Conservation (phyloP, 2,113 vertebrate genomes). For the Sebastes schlegelii region DNA sequence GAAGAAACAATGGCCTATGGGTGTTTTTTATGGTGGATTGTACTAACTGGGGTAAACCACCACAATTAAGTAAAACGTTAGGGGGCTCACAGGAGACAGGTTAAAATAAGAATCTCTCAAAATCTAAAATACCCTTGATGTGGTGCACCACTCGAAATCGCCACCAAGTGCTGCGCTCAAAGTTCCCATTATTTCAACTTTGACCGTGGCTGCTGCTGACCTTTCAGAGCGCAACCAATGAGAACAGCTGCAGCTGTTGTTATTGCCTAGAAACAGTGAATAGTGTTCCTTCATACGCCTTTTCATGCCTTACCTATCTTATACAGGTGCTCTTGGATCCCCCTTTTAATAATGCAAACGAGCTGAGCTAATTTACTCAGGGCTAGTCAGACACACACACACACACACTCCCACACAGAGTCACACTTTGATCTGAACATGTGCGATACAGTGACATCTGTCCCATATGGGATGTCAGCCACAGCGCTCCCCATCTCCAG, state of each 20-base stretch:
- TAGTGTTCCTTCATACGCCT: too few relatives aligned
- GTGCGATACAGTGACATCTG: constrained; percentile 53
- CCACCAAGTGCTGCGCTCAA: too few relatives aligned
- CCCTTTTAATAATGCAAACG: constrained; percentile 16
- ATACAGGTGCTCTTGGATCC: constrained; percentile 33
- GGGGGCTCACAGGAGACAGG: neutral
- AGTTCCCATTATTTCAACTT: too few relatives aligned
- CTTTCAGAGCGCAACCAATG: too few relatives aligned
- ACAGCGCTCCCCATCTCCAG: constrained; percentile 44
- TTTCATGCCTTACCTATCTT: too few relatives aligned
- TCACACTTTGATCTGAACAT: constrained; percentile 65
- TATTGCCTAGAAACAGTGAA: too few relatives aligned
- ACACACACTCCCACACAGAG: constrained; percentile 13
- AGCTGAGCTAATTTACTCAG: constrained; percentile 21
- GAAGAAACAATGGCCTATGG: neutral
- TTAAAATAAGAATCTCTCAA: neutral
- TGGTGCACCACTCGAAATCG: too few relatives aligned
- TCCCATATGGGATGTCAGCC: constrained; percentile 56
- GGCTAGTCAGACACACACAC: constrained; percentile 6
- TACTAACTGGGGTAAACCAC: neutral
- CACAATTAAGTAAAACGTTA: neutral
- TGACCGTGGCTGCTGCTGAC: too few relatives aligned
- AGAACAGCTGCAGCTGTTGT: too few relatives aligned
- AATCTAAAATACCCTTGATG: neutral
- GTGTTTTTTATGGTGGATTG: neutral